A percentile compares a stretch with the other conserved stretches of the same genome.
Conservation (phyloP, 2,888 invertebrate species). For the Leptura quadrifasciata region DNA sequence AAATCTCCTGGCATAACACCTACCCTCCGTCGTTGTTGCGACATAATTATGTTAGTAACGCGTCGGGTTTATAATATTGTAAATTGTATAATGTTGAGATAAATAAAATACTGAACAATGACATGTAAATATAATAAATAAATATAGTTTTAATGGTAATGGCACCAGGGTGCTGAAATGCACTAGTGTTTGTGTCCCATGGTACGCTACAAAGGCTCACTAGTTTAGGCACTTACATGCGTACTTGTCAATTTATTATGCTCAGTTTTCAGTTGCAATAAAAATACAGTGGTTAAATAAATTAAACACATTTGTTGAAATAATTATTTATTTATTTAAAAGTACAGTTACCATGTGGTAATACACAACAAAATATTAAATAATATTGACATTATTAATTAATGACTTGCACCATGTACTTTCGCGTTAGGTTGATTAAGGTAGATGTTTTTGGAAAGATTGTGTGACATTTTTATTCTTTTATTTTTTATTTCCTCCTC, state of each 20-base stretch:
- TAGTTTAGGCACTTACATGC: background rate
- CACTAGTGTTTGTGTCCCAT: too few species aligned
- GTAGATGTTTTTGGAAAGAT: background rate
- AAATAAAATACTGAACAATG: too few species aligned
- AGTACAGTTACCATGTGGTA: constrained; percentile 1
- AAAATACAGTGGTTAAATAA: constrained; percentile 1
- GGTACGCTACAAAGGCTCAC: background rate
- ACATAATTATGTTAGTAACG: too few species aligned
- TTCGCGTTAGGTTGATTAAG: background rate
- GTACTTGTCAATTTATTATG: background rate
- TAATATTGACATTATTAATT: background rate
- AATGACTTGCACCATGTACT: background rate
- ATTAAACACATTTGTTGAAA: background rate
- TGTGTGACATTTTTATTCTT: background rate
- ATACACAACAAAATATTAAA: constrained; percentile 1
- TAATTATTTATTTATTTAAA: background rate
- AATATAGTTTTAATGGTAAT: too few species aligned
- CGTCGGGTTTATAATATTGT: too few species aligned
- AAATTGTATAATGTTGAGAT: too few species aligned
- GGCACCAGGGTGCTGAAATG: too few species aligned
- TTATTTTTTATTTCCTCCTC: background rate
- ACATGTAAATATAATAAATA: too few species aligned
- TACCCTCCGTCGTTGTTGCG: too few species aligned
- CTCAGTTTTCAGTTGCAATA: background rate
- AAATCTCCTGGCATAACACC: too few species aligned